Evolutionary conservation across 1,140 invertebrate species (phyloP).

Genomic region (Leptinotarsa lineolata): DNA sequence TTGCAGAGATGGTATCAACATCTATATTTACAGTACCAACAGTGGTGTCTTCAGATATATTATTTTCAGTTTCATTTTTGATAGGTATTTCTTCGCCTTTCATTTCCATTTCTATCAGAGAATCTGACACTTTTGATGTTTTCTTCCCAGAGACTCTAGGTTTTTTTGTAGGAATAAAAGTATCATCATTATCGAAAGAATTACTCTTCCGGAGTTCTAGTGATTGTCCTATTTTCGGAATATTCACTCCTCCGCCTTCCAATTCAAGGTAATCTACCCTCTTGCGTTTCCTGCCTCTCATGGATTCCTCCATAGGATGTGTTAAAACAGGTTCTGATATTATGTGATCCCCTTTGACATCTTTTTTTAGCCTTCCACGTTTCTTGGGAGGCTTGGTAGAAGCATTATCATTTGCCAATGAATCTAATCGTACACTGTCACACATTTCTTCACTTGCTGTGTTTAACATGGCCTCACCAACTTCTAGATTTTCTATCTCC

Average conservation of each 20-base stretch:
- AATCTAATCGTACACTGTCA: neutral
- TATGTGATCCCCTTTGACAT: neutral
- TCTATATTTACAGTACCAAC: neutral
- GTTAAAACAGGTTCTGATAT: neutral
- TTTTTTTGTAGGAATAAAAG: too few species aligned
- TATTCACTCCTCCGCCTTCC: conserved; percentile 14
- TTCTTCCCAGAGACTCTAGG: too few species aligned
- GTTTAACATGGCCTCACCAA: neutral
- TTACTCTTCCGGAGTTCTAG: too few species aligned
- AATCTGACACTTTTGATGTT: neutral
- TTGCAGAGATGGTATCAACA: neutral
- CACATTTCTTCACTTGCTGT: neutral
- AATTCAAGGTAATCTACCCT: conserved; percentile 34
- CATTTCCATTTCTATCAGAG: neutral
- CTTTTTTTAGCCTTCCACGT: neutral
- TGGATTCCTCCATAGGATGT: conserved; percentile 8
- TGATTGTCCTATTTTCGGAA: neutral
- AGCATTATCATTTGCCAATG: neutral
- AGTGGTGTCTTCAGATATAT: neutral
- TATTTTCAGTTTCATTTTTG: neutral
- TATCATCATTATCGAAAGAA: neutral
- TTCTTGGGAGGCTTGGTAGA: neutral
- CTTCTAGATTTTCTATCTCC: neutral
- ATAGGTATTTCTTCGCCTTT: neutral
- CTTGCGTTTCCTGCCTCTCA: conserved; percentile 28